These are phyloP conservation scores for Pimephales promelas DNA, from an alignment of 2,113 vertebrate species.

Conservation along the genomic window DNA sequence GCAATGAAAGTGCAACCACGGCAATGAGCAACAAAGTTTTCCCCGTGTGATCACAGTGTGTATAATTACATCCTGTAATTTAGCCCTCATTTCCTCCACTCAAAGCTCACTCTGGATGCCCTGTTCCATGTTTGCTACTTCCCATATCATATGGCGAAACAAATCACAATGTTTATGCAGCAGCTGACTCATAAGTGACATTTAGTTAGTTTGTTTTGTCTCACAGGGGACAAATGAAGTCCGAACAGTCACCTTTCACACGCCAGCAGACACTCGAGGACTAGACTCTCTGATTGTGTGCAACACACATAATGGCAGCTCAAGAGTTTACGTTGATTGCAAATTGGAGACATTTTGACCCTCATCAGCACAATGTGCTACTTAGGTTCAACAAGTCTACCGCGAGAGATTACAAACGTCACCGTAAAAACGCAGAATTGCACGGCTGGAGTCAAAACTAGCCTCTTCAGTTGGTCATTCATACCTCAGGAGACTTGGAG, in stretches of 20 bases:
- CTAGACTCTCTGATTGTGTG: background rate
- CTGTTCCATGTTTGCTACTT: background rate
- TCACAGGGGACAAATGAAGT: background rate
- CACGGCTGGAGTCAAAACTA: background rate
- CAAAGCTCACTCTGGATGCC: conserved; percentile 16
- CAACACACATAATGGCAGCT: background rate
- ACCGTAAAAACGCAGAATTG: background rate
- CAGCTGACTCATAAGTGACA: background rate
- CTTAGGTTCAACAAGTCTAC: conserved; percentile 28
- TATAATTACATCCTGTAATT: background rate
- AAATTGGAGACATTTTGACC: conserved; percentile 25
- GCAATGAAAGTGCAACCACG: background rate
- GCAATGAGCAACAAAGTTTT: background rate
- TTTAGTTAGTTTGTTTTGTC: background rate
- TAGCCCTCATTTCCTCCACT: conserved; percentile 24
- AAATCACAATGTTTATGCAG: background rate
- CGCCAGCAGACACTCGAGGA: background rate
- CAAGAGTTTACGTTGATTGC: conserved; percentile 27
- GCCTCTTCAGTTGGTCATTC: background rate
- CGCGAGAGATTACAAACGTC: conserved; percentile 5
- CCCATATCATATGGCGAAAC: background rate
- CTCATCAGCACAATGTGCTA: conserved; percentile 25
- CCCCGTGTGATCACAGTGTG: background rate
- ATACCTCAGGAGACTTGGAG: background rate
- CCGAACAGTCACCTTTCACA: conserved; percentile 2